Conservation (phyloP, 2,888 invertebrate species). For the Erannis defoliaria region DNA sequence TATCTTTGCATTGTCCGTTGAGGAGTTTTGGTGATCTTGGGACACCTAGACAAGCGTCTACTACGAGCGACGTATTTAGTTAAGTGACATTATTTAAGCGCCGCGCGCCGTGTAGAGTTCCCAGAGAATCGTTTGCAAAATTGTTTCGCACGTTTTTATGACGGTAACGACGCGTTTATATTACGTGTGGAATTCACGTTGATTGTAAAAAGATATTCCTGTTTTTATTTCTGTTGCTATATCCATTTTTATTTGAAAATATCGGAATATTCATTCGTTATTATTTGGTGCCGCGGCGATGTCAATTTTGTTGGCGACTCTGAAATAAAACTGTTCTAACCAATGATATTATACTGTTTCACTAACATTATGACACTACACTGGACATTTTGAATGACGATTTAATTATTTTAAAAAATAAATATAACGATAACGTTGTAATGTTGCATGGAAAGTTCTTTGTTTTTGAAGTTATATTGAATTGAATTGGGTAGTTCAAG, state of each 20-base stretch:
- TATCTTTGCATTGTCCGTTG: too few species aligned
- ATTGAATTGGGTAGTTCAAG: too few species aligned
- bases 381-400: too few species aligned
- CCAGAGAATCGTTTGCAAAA: slow-evolving; percentile 13
- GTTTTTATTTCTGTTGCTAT: slow-evolving; percentile 3
- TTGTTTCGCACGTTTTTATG: slow-evolving; percentile 36
- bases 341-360: too few species aligned
- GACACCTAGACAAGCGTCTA: too few species aligned
- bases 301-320: neutral
- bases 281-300: neutral
- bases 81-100: neutral
- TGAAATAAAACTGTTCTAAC: neutral
- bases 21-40: too few species aligned
- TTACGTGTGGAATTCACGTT: neutral
- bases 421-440: too few species aligned
- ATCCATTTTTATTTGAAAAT: neutral
- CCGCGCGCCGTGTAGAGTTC: slow-evolving; percentile 1
- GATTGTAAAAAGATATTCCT: neutral
- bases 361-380: too few species aligned
- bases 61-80: neutral
- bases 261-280: neutral
- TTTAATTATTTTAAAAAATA: too few species aligned
- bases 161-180: slow-evolving; percentile 27
- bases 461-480: too few species aligned
- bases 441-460: too few species aligned